Conservation (phyloP, 2,113 vertebrate species). For the Willisornis vidua region DNA sequence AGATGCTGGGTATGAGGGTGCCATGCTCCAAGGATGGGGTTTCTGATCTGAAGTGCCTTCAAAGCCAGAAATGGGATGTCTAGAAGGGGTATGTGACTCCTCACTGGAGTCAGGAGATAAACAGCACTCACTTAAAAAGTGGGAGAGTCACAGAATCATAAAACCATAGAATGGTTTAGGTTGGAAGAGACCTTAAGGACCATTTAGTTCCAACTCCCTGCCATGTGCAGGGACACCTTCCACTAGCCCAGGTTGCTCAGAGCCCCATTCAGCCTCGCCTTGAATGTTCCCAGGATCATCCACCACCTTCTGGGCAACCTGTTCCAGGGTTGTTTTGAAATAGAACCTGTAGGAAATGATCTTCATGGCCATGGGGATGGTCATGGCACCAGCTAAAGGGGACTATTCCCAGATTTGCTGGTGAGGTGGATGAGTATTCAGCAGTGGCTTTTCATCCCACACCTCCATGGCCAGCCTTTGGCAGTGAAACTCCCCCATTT, state of each 20-base stretch:
- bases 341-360: background rate
- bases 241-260: background rate
- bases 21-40: background rate
- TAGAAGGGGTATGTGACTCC: background rate
- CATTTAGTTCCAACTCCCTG: background rate
- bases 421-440: background rate
- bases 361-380: background rate
- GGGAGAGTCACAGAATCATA: background rate
- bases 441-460: background rate
- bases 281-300: background rate
- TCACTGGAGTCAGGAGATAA: background rate
- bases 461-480: background rate
- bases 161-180: background rate
- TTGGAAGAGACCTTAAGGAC: background rate
- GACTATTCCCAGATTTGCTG: background rate
- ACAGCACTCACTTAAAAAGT: rapidly evolving
- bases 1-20: background rate
- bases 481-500: rapidly evolving
- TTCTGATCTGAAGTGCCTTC: background rate
- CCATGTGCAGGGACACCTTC: background rate
- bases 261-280: background rate
- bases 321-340: background rate
- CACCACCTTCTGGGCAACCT: background rate
- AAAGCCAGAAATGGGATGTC: background rate
- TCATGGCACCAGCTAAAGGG: background rate